Evolutionary conservation across 1,140 invertebrate genomes (phyloP), one percentile per base, ranked within the genome.

Genomic region (Caenorhabditis remanei): DNA sequence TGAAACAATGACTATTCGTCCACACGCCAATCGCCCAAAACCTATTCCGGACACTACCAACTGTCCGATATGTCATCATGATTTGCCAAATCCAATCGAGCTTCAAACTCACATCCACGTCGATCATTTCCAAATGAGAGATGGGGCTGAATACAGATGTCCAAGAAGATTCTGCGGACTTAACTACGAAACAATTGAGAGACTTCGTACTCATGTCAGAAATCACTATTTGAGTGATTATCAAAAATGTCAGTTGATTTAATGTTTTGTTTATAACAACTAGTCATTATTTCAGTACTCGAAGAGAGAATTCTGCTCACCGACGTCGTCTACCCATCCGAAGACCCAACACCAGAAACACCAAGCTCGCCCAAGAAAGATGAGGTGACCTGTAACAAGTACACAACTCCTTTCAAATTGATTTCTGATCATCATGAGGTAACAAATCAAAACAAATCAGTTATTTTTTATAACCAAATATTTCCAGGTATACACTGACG

Each of bases 41-140:
- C 83, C 83, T 16, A 84, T 61, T 61, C 83, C 55, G 24, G 58
- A 84, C 55, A 58, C 1, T 14, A 58, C 32, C 9, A 84, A 84
- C 0, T 84, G 58, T 21, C 21, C 14, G 50, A 84, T 84, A n/a
- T 84, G 55, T 41, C 14, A 14, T 16, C 43, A 58, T 11, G 43
- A 84, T 14, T n/a, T 79, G 8, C n/a, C 71, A 24, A 65, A 32
- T 50, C 84, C 84, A n/a, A 61, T 85, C 16, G 84, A 85, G 19
- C 84, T 63, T 50, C 84, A 85, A 55, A 53, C 84, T 24, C 89
- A 90, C 53, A 21, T 89, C 8, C 85, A 90, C 63, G 79, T 87
- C 2, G 89, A 90, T 65, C 89, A 90, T 83, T 67, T 90, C 19
- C 32, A 11, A 21, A 83, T 90, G 21, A 88, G 71, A 63, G 89